Evolutionary conservation across 2,797 vertebrate species (phyloP), one percentile per base, ranked within the genome.

Genomic region (Onychomys arenicola): DNA sequence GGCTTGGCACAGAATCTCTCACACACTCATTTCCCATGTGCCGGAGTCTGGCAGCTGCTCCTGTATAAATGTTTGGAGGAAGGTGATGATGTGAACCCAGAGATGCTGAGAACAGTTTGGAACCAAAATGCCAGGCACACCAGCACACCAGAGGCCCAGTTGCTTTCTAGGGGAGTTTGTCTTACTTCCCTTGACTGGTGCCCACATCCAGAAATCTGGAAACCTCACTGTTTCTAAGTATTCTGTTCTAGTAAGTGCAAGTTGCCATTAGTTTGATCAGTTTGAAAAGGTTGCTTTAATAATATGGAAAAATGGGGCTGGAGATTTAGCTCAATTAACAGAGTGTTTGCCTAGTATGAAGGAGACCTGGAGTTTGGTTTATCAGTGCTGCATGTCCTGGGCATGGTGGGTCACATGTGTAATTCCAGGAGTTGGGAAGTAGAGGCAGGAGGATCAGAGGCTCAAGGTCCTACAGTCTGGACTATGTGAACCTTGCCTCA

Each of bases 31-130:
- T 92, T 89, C 77, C 73, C 76, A 1, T 32, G 40, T 75, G 81
- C 55, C 89, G 78, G 43, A 78, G 67, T 92, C 77, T 88, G 95
- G 90, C 77, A 43, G 88, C 29, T 76, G 57, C 23, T 83, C 75
- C 57, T 97, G 94, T 67, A 92, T 95, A 83, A 85, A 90, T 46
- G 86, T 83, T 85, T 90, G 34, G 49, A 93, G 43, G 43, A 94
- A 89, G 76, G 93, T 69, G 87, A 96, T 95, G 88, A 93, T 95
- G 73, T 95, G 89, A 93, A 94, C 55, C 55, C n/a, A 90, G 32
- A 92, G 76, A 75, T 69, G 71, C 59, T 61, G 63, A 90, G 81
- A 88, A 93, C 75, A 87, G 61, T 71, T 82, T 94, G 21, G 88
- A 91, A 94, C 11, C 78, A 84, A 57, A 89, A 76, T 43, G 86